Evolutionary conservation across 2,113 vertebrate species (phyloP).

Genomic region (Hepsetus odoe): DNA sequence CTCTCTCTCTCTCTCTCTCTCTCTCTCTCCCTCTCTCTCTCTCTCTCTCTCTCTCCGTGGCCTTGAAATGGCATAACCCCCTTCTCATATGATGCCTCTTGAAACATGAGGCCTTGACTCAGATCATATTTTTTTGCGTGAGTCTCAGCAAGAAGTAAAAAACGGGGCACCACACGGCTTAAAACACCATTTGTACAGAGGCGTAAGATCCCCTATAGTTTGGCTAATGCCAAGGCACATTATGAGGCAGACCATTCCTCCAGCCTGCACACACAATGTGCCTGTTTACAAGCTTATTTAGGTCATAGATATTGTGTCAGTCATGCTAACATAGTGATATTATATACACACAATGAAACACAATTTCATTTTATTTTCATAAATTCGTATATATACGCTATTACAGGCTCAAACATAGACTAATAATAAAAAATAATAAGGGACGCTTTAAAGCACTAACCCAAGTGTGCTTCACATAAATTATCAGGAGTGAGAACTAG

Average conservation of each 20-base stretch:
- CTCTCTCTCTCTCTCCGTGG: constrained; percentile 22
- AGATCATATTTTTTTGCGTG: constrained; percentile 66
- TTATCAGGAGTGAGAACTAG: no score
- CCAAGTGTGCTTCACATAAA: no score
- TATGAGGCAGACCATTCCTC: background rate
- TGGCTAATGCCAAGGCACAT: constrained; percentile 54
- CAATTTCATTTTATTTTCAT: background rate
- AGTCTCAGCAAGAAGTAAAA: constrained; percentile 48
- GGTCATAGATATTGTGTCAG: no score
- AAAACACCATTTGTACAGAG: constrained; percentile 53
- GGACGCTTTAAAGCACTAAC: no score
- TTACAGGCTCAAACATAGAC: no score
- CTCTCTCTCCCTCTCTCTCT: constrained; percentile 26
- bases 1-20: no score
- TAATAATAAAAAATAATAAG: no score
- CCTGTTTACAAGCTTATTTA: background rate
- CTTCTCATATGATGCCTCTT: constrained; percentile 62
- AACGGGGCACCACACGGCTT: constrained; percentile 52
- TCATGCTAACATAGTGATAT: no score
- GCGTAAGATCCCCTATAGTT: constrained; percentile 52
- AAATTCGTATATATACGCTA: no score
- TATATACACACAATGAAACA: background rate
- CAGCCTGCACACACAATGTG: background rate
- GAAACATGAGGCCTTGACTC: constrained; percentile 77
- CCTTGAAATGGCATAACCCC: constrained; percentile 54